phyloP scores from a whole-genome alignment of 2,888 invertebrate genomes.

The Diadegma fenestrale region DNA sequence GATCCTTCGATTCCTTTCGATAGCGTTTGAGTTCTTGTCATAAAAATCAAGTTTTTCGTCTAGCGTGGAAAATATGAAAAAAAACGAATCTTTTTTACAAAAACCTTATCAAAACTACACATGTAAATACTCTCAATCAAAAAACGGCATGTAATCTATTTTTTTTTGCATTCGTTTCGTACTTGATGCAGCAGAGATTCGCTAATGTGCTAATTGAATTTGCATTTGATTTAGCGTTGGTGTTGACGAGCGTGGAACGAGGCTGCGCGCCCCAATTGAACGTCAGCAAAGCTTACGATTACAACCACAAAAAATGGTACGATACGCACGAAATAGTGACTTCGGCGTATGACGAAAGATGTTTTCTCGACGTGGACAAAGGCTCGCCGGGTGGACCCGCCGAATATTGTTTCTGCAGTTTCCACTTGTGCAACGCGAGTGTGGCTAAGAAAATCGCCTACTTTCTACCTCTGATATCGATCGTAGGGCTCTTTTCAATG shows the following conservation, averaged over 20 bases:
- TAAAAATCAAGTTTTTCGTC: background rate
- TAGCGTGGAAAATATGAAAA: background rate
- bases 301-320: slow-evolving; percentile 87
- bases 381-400: slow-evolving; percentile 88
- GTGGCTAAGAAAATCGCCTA: slow-evolving; percentile 71
- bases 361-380: slow-evolving; percentile 88
- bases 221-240: slow-evolving; percentile 85
- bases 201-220: slow-evolving; percentile 27
- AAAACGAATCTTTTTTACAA: background rate
- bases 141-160: background rate
- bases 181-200: background rate
- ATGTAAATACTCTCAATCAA: background rate
- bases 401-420: slow-evolving; percentile 92
- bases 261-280: slow-evolving; percentile 92
- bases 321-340: slow-evolving; percentile 88
- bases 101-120: background rate
- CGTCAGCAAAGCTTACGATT: slow-evolving; percentile 87
- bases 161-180: background rate
- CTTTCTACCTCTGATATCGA: background rate
- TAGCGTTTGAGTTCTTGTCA: background rate
- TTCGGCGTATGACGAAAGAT: slow-evolving; percentile 90
- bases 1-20: background rate
- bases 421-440: slow-evolving; percentile 90
- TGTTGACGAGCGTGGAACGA: slow-evolving; percentile 87
- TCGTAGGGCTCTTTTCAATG: slow-evolving; percentile 19